Base-by-base conservation (phyloP, 2,113 vertebrate species). In the Plecotus auritus region DNA sequence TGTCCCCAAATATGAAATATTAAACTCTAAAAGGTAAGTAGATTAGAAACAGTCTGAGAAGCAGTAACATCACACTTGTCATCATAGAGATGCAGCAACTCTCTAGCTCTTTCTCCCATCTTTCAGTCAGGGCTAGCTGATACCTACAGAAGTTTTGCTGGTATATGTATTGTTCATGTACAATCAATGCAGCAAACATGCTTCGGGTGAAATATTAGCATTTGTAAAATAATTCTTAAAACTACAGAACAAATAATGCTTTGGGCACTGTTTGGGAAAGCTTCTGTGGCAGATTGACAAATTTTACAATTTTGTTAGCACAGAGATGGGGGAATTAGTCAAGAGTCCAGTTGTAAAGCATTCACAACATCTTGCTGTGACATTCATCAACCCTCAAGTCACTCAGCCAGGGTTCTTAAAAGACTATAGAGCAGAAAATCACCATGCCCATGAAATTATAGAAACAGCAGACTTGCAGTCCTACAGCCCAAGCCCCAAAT, bases 221-320 rank as follows among this genome's bases (percentile, higher is more conserved):
- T 89, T 92, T 94, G 82, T 77, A 61, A 93, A 88, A 85, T 51
- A 23, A 87, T 51, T 94, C 51, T 91, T 81, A 86, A 95, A 95
- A 83, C 83, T 94, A 94, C 22, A 91, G 89, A 96, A 94, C 67
- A 92, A 93, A 93, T 92, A 91, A 91, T 85, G 91, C 95, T 95
- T 76, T 78, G 18, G 91, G 88, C 67, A 92, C 61, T 83, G 26
- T 86, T 82, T 74, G 77, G 93, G 56, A 94, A 93, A 83, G 42
- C 67, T 95, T 70, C 77, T 67, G 28, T 49, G 90, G 90, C 95
- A 93, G 85, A 93, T 0, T 84, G 96, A 96, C 85, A 89, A 93
- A 96, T 96, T 93, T 42, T 92, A 91, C 42, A 83, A 70, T 92
- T 96, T 94, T 64, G 93, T 10, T 47, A 84, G 87, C 47, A 93